Evolutionary conservation across 2,113 vertebrate species (phyloP).

Genomic region (Sialia sialis): DNA sequence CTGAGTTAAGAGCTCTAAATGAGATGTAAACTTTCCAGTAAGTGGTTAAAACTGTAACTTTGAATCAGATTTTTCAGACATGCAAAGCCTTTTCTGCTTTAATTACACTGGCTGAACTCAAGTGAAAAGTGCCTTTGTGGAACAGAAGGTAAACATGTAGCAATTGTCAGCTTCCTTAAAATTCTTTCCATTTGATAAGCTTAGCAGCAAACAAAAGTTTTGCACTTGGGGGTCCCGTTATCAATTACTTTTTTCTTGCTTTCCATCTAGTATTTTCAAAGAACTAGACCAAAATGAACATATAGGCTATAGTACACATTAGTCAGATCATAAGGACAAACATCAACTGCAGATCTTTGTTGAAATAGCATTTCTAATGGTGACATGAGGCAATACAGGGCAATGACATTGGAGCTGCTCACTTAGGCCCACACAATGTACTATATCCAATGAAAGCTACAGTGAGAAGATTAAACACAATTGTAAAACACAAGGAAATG

Average conservation of each 20-base stretch:
- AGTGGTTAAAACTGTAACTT: not conserved
- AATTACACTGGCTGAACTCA: not conserved
- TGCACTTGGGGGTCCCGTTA: not conserved
- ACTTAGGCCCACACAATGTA: not conserved
- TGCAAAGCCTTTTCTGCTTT: not conserved
- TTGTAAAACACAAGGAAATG: not conserved
- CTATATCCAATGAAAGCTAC: not conserved
- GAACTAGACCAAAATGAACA: not conserved
- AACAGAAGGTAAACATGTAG: not conserved
- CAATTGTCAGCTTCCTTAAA: not conserved
- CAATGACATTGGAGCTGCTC: not conserved
- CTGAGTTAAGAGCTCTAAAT: not conserved
- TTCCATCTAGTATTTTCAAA: not conserved
- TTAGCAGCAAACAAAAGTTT: not conserved
- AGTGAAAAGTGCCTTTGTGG: not conserved
- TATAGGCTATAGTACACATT: not conserved
- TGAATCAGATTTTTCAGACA: not conserved
- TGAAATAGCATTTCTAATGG: not conserved
- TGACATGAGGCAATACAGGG: not conserved
- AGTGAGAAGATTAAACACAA: not conserved
- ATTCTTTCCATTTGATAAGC: not conserved
- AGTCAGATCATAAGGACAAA: not conserved
- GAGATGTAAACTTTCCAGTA: not conserved
- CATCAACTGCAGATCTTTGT: not conserved
- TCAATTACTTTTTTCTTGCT: not conserved